Conservation (phyloP, 2,797 vertebrate genomes). For the Euphonia xanthogaster region DNA sequence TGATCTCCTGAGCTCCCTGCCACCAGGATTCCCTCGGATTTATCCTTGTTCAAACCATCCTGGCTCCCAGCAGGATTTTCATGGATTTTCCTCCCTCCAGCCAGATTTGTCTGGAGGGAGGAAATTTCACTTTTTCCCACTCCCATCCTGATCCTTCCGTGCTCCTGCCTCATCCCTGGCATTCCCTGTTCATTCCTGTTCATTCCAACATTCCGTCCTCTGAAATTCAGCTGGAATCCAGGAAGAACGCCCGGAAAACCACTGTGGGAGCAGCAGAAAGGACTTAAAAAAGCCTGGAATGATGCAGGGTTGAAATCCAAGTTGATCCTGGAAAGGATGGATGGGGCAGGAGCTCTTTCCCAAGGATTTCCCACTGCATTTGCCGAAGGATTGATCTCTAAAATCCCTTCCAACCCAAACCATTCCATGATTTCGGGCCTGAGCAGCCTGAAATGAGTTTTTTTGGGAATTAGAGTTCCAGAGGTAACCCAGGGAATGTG, state of each 20-base stretch:
- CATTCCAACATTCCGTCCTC: neutral
- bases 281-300: neutral
- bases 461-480: neutral
- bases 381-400: accelerated
- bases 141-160: neutral
- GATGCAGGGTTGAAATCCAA: accelerated
- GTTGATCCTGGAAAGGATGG: neutral
- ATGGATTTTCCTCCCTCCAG: neutral
- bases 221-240: neutral
- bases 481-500: neutral
- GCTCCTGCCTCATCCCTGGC: accelerated
- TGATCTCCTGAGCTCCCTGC: neutral
- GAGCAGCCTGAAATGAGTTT: neutral
- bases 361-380: neutral
- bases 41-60: neutral
- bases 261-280: neutral
- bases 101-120: neutral
- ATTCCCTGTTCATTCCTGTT: neutral
- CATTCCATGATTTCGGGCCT: neutral
- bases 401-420: neutral
- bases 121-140: neutral
- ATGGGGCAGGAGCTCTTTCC: neutral
- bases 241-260: neutral
- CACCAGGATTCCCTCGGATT: neutral
- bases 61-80: neutral